These are phyloP conservation scores for Tenthredo amoena DNA, from an alignment of 2,888 invertebrate species.

Conservation along the genomic window DNA sequence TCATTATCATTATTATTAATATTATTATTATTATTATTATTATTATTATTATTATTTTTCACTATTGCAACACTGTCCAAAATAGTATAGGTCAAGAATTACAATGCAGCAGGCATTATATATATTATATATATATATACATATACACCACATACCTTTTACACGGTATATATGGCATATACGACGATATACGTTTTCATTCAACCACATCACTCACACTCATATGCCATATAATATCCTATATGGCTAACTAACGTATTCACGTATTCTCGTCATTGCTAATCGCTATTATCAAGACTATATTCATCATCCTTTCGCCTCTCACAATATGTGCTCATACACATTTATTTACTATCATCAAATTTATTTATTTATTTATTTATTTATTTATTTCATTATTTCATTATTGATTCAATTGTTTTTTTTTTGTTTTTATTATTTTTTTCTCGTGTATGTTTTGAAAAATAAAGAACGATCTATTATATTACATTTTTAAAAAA, in stretches of 20 bases:
- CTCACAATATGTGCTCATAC: conserved; percentile 68
- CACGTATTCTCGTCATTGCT: conserved; percentile 40
- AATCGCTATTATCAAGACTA: conserved; percentile 54
- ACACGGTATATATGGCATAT: conserved; percentile 13
- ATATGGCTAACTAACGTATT: conserved; percentile 25
- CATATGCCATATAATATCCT: conserved; percentile 60
- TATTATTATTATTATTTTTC: conserved; percentile 52
- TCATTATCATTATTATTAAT: background rate
- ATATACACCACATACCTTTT: conserved; percentile 13
- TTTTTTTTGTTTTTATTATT: conserved; percentile 49
- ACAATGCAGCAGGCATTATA: conserved; percentile 67
- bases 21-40: background rate
- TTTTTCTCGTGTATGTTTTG: conserved; percentile 64
- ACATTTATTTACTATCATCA: conserved; percentile 60
- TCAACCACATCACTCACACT: conserved; percentile 57
- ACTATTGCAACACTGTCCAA: conserved; percentile 73
- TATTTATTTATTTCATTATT: background rate
- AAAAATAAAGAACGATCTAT: conserved; percentile 75
- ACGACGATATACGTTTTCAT: conserved; percentile 55
- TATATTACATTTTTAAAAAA: conserved; percentile 70
- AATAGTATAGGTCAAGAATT: conserved; percentile 75
- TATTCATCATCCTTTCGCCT: conserved; percentile 32
- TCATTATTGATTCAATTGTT: conserved; percentile 41
- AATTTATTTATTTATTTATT: background rate
- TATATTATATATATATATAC: conserved; percentile 38